Evolutionary conservation across 1,140 invertebrate species (phyloP).

Genomic region (Lutraria rhynchaena): DNA sequence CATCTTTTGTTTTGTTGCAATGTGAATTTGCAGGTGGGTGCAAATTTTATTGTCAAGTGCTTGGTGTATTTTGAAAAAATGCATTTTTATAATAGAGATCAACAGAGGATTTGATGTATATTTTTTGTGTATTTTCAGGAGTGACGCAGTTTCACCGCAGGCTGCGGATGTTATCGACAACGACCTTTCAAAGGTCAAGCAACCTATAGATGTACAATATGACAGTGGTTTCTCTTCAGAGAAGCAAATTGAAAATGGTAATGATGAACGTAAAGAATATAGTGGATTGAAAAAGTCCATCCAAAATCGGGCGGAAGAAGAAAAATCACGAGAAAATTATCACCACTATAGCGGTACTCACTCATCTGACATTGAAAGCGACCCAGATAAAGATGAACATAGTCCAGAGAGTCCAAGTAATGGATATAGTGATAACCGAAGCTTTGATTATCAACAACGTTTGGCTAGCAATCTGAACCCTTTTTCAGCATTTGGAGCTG

Average conservation of each 20-base stretch:
- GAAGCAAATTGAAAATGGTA: conserved; percentile 11
- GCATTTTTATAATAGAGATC: too few relatives aligned
- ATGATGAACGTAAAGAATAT: background rate
- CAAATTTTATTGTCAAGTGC: too few relatives aligned
- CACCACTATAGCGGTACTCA: background rate
- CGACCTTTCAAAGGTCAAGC: conserved; percentile 47
- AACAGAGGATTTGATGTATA: too few relatives aligned
- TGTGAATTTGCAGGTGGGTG: too few relatives aligned
- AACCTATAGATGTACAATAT: background rate
- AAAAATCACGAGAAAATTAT: conserved; percentile 18
- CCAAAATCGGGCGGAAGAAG: background rate
- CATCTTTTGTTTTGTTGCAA: too few relatives aligned
- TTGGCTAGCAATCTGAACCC: conserved; percentile 42
- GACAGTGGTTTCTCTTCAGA: conserved; percentile 25
- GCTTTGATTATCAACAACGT: conserved; percentile 6
- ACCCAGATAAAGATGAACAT: conserved; percentile 25
- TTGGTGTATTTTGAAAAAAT: too few relatives aligned
- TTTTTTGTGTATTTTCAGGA: conserved; percentile 65
- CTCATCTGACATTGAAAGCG: conserved; percentile 24
- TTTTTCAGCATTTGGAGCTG: conserved; percentile 33
- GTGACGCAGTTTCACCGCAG: conserved; percentile 71
- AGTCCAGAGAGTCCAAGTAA: background rate
- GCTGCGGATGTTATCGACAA: conserved; percentile 70
- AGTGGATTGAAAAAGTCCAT: background rate
- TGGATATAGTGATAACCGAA: background rate